Percentiles rank a stretch among this genome's conserved stretches.
These are phyloP conservation scores for Bursaphelenchus mucronatus DNA, from an alignment of 1,140 invertebrate genomes.

Conservation along the genomic window DNA sequence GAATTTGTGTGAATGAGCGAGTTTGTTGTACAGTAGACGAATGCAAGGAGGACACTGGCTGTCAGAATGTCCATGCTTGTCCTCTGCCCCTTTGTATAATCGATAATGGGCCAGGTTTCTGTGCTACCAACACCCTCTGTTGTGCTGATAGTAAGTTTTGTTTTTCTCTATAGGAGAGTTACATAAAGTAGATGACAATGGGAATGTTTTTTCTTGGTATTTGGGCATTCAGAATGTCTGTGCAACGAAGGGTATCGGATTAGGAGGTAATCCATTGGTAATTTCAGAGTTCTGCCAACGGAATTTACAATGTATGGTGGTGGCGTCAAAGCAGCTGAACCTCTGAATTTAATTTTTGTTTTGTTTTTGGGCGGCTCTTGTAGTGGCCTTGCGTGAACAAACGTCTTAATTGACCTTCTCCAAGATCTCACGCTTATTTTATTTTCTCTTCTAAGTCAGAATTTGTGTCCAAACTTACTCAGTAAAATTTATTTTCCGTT, in stretches of 20 bases:
- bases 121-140: conserved; percentile 22
- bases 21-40: conserved; percentile 23
- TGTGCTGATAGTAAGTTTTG: conserved; percentile 26
- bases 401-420: too few relatives aligned
- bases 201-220: too few relatives aligned
- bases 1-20: conserved; percentile 18
- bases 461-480: too few relatives aligned
- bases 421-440: too few relatives aligned
- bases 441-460: too few relatives aligned
- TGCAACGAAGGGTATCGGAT: too few relatives aligned
- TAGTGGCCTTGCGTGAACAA: too few relatives aligned
- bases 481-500: too few relatives aligned
- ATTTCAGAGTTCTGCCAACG: conserved; percentile 30
- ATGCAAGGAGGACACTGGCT: conserved; percentile 22
- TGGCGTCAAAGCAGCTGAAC: conserved; percentile 13
- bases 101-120: conserved; percentile 14
- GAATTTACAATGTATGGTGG: conserved; percentile 21
- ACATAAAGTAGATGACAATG: too few relatives aligned
- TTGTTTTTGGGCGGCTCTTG: too few relatives aligned
- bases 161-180: neutral
- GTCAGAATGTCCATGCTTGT: conserved; percentile 7
- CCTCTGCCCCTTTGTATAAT: conserved; percentile 22
- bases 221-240: too few relatives aligned
- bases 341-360: too few relatives aligned
- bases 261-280: neutral